Evolutionary conservation across 2,113 vertebrate genomes (phyloP).

Genomic region (Heterotilapia buettikoferi): DNA sequence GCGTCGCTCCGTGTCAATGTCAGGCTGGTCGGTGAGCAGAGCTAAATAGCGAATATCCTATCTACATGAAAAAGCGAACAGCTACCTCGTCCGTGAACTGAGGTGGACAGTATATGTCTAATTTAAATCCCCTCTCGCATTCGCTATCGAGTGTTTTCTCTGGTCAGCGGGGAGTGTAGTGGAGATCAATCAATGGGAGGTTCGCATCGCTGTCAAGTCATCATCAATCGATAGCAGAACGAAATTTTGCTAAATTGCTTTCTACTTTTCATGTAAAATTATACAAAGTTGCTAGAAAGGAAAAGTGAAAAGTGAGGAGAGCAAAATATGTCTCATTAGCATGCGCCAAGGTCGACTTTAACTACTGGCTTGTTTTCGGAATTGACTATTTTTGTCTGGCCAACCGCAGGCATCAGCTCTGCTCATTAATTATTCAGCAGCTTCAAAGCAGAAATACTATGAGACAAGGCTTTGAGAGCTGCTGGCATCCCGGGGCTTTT

Average conservation of each 20-base stretch:
- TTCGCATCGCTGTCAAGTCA: slow-evolving; percentile 44
- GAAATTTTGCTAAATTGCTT: not conserved
- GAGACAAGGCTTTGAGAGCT: slow-evolving; percentile 24
- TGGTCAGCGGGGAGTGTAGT: slow-evolving; percentile 64
- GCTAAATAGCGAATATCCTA: not conserved
- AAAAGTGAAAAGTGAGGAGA: fast-evolving
- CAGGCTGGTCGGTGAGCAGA: not conserved
- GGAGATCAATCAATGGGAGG: slow-evolving; percentile 71
- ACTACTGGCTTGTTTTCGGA: not conserved
- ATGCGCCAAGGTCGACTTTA: not conserved
- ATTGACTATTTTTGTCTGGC: slow-evolving; percentile 41
- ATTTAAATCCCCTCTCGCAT: slow-evolving; percentile 63
- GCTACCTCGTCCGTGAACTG: slow-evolving; percentile 19
- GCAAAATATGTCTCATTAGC: fast-evolving
- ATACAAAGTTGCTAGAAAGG: fast-evolving
- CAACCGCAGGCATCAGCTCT: slow-evolving; percentile 30
- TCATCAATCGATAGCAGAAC: slow-evolving; percentile 30
- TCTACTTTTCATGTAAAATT: fast-evolving
- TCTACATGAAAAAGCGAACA: not conserved
- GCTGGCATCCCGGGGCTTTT: not conserved
- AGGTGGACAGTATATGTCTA: slow-evolving; percentile 8
- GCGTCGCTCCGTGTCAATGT: not conserved
- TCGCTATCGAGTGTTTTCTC: slow-evolving; percentile 59
- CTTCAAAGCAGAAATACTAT: slow-evolving; percentile 50
- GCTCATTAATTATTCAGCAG: slow-evolving; percentile 71